Evolutionary conservation across 2,888 invertebrate genomes (phyloP), one percentile per base, ranked within the genome.

Genomic region (Nemurella pictetii): DNA sequence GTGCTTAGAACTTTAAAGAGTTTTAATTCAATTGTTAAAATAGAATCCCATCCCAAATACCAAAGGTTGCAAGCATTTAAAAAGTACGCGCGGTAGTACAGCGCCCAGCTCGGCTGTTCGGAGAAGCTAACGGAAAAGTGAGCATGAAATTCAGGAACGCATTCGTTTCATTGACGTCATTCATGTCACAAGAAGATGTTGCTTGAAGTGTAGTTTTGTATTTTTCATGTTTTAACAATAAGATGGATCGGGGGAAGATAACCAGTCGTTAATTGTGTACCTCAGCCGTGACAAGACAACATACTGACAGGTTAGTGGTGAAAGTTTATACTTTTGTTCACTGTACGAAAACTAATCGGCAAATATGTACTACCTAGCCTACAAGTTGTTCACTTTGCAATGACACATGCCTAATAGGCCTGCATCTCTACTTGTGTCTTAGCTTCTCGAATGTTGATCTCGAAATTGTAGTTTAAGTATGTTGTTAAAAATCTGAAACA

Each of bases 161-260:
- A 29, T 3, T 55, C 72, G 20, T 25, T 55, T 82, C 72, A 82
- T 82, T 82, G 82, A 82, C 82, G 82, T 82, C 82, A 82, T 72
- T 82, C 55, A 84, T 84, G 84, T 85, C 84, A 85, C 35, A 83
- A 74, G 78, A 29, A 55, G 55, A 55, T 84, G 81, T 80, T 84
- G 83, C 82, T 35, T 72, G 32, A 85, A 75, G 85, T 83, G 32
- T 73, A 73, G 72, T 84, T 81, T 84, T 81, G 27, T 72, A 82
- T 28, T 82, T 78, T 85, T 80, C 83, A 85, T 85, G 85, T 85
- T 85, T 85, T 84, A 32, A 84, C 84, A 83, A 84, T 77, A 80
- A 85, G 84, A 85, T 85, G 85, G 74, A 83, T 83, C 84, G 81
- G 82, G 75, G 82, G 77, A 30, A n/a, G 30, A 78, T 78, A 78